Evolutionary conservation across 2,888 invertebrate species (phyloP), one percentile per base, ranked within the genome.

Genomic region (Itoplectis maculator): DNA sequence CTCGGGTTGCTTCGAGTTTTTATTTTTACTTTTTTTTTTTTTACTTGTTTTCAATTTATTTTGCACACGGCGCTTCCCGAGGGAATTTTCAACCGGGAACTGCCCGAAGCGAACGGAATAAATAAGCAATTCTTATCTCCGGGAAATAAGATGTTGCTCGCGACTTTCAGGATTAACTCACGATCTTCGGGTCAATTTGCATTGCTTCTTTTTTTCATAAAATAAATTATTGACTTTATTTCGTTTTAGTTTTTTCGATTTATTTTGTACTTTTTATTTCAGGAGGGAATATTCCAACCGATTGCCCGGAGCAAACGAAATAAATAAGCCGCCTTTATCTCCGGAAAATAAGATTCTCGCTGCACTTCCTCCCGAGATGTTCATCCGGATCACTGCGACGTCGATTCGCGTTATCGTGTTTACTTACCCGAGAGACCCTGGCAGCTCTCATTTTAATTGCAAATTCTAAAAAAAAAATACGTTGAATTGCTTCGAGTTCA

Each of bases 1-100:
- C 45, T 54, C 29, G 61, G 15, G 40, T 77, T 54, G 63, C 18
- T 70, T 78, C 49, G 29, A 65, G 63, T 9, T 45, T 23, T 42
- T 54, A 72, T 65, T 4, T 35, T 29, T 59, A 35, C 2, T 59
- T 35, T 29, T 5, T 29, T 29, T 29, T 29, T 29, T 29, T 20
- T 68, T 76, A 2, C 15, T 51, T 15, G 3, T n/a, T 11, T n/a
- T 29, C 56, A 42, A 42, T 42, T 42, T 13, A 42, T 42, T 5
- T 11, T 42, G 5, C 13, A 11, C 13, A 13, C 42, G 42, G 42
- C 8, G 42, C 2, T 6, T 42, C 42, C 11, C 8, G 42, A 7
- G 2, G 42, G 42, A 42, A 13, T 42, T 13, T 42, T 42, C 13
- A 42, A 42, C 13, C 8, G 8, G 3, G 3, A 5, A 29, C 3